Evolutionary conservation across 2,797 vertebrate species (phyloP), one percentile per base, ranked within the genome.

Genomic region (Sebastes vulpes): DNA sequence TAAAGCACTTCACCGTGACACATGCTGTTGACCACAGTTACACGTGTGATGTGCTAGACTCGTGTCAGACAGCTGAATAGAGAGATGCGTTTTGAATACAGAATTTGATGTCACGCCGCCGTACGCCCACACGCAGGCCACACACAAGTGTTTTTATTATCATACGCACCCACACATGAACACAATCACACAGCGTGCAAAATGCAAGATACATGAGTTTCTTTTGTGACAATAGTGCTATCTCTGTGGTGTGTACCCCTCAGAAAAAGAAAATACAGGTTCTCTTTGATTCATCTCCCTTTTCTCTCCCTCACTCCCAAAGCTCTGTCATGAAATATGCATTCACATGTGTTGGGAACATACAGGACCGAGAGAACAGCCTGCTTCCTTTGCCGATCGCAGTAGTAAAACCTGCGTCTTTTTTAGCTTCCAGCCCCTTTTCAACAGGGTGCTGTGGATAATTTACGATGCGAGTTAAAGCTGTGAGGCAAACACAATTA

Each of bases 251-350:
- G 63, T 68, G 20, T 58, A 21, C 56, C 71, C 58, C 72, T 77
- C 42, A 48, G 63, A 82, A 81, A 83, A 71, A 48, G 63, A 83
- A 83, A 77, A 71, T 28, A 26, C 59, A 84, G 58, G 72, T 75
- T 73, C 64, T 70, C 64, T 82, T 79, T 65, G 6, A 86, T 78
- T 81, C 83, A 70, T 46, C 23, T 52, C 77, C 68, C 46, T 69
- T 56, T 65, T 46, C 57, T 71, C 80, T 79, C 67, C 65, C 72
- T 75, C 52, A 11, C 21, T 84, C 80, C 87, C 90, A 79, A 65
- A 83, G 86, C 72, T 29, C 26, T 26, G 84, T 82, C 90, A 93
- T 94, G 85, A 92, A 95, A 93, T 90, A 94, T 94, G 90, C 71
- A 93, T 94, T 89, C 65, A 70, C 66, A 76, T 86, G 85, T 75